Evolutionary conservation across 2,888 invertebrate genomes (phyloP).

Genomic region (Beris chalybata): DNA sequence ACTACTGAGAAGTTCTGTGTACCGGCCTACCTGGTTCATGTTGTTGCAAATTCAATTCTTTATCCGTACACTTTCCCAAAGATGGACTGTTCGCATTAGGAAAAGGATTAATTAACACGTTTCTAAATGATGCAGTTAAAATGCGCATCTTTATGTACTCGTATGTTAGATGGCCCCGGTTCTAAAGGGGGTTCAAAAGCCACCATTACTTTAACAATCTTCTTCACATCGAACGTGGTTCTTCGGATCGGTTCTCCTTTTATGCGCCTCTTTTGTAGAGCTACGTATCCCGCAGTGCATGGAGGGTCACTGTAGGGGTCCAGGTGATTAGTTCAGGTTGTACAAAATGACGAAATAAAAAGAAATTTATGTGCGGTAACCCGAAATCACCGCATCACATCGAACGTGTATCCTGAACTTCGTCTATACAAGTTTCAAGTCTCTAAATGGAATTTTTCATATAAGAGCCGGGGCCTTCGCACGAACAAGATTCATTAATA

Average conservation of each 20-base stretch:
- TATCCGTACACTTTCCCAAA: not conserved
- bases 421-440: not conserved
- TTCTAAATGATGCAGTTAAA: not conserved
- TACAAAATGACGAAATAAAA: constrained; percentile 31
- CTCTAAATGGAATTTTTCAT: not conserved
- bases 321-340: constrained; percentile 41
- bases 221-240: not conserved
- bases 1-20: not conserved
- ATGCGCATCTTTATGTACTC: not conserved
- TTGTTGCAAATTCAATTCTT: constrained; percentile 1
- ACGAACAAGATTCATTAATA: constrained; percentile 17
- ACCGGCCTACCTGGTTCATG: not conserved
- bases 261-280: constrained; percentile 7
- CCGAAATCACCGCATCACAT: constrained; percentile 6
- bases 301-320: constrained; percentile 37
- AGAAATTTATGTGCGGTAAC: constrained; percentile 21
- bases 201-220: constrained; percentile 11
- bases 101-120: constrained; percentile 13
- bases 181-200: constrained; percentile 7
- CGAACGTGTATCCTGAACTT: not conserved
- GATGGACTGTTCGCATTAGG: not conserved
- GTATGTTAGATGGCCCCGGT: not conserved
- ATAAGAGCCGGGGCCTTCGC: not conserved
- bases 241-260: constrained; percentile 19
- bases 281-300: constrained; percentile 33